Conservation (phyloP, 1,140 invertebrate genomes). For the Oedothorax gibbosus region DNA sequence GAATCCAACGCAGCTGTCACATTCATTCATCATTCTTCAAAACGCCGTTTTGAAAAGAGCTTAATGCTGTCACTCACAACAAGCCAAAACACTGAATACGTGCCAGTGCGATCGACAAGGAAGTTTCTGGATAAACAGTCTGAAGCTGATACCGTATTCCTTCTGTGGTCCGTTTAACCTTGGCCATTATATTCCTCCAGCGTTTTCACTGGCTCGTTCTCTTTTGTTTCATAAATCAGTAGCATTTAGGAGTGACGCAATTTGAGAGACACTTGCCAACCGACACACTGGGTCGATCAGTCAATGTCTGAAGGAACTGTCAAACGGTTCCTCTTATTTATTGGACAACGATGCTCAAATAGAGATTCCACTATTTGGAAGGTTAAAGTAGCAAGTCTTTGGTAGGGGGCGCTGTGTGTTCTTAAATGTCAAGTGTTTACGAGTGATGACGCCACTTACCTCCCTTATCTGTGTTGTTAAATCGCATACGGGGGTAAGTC, state of each 20-base stretch:
- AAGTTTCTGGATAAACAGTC: neutral
- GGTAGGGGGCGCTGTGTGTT: too few species aligned
- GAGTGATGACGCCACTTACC: too few species aligned
- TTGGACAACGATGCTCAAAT: neutral
- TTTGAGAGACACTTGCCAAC: conserved; percentile 23
- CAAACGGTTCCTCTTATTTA: neutral
- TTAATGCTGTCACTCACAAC: conserved; percentile 36
- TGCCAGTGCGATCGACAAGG: conserved; percentile 6
- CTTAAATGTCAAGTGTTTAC: too few species aligned
- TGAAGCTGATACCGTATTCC: conserved; percentile 20
- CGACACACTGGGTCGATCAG: conserved; percentile 24
- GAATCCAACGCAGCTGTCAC: conserved; percentile 39
- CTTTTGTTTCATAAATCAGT: conserved; percentile 23
- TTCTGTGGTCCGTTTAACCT: conserved; percentile 25
- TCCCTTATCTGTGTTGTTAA: too few species aligned
- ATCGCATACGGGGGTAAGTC: too few species aligned
- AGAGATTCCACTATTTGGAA: too few species aligned
- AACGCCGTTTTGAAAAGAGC: conserved; percentile 20
- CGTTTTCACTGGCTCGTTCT: conserved; percentile 1
- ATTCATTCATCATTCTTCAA: conserved; percentile 12
- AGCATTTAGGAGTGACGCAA: conserved; percentile 33
- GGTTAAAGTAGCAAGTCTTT: too few species aligned
- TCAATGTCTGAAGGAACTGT: conserved; percentile 10
- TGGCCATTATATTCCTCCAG: conserved; percentile 29
- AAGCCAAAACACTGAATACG: conserved; percentile 10